These are phyloP conservation scores for Aphelenchoides fujianensis DNA, from an alignment of 1,140 invertebrate species.

Conservation along the genomic window DNA sequence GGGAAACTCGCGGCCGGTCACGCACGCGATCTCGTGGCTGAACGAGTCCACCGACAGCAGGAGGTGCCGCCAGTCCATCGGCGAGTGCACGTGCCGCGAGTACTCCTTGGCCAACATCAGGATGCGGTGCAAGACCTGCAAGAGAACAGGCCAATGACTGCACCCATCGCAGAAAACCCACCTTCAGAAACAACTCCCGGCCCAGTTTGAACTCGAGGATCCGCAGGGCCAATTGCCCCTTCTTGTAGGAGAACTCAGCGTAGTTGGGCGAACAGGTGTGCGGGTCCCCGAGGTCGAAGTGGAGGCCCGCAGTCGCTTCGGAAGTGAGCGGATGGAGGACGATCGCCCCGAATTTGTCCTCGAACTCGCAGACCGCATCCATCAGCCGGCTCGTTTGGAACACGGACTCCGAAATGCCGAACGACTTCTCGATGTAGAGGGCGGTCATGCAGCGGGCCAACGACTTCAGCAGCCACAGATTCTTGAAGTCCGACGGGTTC, in stretches of 20 bases:
- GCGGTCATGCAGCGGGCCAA: conserved; percentile 76
- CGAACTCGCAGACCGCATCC: conserved; percentile 71
- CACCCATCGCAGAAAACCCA: conserved; percentile 62
- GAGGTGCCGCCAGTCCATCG: conserved; percentile 69
- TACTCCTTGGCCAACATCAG: conserved; percentile 84
- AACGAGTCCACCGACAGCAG: conserved; percentile 76
- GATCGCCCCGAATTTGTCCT: conserved; percentile 89
- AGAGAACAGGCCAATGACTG: no score
- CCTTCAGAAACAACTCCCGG: conserved; percentile 85
- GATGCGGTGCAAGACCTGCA: conserved; percentile 90
- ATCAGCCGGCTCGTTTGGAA: conserved; percentile 75
- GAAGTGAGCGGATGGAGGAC: conserved; percentile 67
- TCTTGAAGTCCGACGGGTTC: conserved; percentile 73
- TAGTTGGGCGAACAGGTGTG: conserved; percentile 79
- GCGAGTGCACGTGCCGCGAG: conserved; percentile 76
- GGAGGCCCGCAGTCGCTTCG: conserved; percentile 16
- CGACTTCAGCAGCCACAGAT: conserved; percentile 53
- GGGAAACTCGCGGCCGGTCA: conserved; percentile 89
- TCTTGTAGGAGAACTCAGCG: conserved; percentile 82
- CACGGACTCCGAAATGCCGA: conserved; percentile 95
- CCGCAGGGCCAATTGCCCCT: conserved; percentile 85
- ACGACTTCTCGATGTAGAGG: conserved; percentile 89
- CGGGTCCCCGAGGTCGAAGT: conserved; percentile 48
- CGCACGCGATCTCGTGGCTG: conserved; percentile 48
- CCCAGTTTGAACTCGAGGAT: conserved; percentile 95